Evolutionary conservation across 2,888 invertebrate species (phyloP), one percentile per base, ranked within the genome.

Genomic region (Notodonta ziczac): DNA sequence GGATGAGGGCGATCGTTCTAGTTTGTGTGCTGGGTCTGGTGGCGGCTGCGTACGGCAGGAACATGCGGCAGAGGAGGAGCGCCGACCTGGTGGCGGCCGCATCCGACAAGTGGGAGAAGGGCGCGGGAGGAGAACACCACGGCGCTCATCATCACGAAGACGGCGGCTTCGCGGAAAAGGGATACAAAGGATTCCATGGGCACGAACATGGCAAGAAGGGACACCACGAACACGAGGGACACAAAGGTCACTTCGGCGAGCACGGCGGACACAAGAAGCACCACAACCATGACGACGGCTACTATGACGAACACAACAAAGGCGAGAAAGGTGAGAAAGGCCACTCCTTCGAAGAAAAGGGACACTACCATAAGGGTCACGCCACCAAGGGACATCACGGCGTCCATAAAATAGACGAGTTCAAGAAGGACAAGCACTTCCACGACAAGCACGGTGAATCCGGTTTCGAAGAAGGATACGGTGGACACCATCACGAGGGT

Each of bases 361-460:
- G 97, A 57, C 95, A 95, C 72, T 97, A 95, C 86, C 97, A 97
- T 71, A 97, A 97, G 81, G 97, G 97, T 0, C 97, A 97, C 88
- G 95, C 96, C 77, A 97, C 96, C 64, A 97, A 97, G 82, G 97
- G 97, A 59, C 97, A 97, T 75, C 97, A 97, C 81, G 96, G 97
- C 73, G 94, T 97, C 5, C 97, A 97, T 90, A 97, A 97, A 84
- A 84, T 97, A 84, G 97, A 97, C 86, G 97, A 97, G 86, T 97
- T 95, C 89, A 97, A 97, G 83, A 97, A 97, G 85, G 96, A 97
- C 78, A 97, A 97, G 77, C 97, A 97, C 84, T 97, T 97, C 95
- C 97, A 96, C 84, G 97, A 97, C 76, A 97, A 97, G 83, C 96
- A 97, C 78, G 97, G 97, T 72, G 97, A 97, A 72, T 96, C 96